These are phyloP conservation scores for Trilocha varians DNA, from an alignment of 2,888 invertebrate species.

Conservation along the genomic window DNA sequence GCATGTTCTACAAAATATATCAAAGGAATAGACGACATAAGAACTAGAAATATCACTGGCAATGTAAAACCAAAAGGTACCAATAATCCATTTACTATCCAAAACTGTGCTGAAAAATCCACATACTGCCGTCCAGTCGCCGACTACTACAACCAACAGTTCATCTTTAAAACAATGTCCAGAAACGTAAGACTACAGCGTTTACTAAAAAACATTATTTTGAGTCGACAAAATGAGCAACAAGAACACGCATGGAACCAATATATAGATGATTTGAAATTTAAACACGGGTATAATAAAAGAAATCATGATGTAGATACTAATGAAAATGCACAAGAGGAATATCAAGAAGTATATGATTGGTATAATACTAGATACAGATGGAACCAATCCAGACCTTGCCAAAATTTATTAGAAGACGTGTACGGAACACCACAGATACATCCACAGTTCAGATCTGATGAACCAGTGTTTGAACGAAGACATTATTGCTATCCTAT, in stretches of 20 bases:
- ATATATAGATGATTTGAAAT: slow-evolving; percentile 44
- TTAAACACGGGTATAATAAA: slow-evolving; percentile 25
- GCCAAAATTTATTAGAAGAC: slow-evolving; percentile 26
- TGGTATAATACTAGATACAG: slow-evolving; percentile 19
- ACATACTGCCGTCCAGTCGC: slow-evolving; percentile 36
- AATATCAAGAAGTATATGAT: slow-evolving; percentile 23
- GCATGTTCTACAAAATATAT: background rate
- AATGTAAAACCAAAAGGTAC: no score
- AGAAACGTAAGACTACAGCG: slow-evolving; percentile 34
- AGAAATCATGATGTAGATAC: slow-evolving; percentile 9
- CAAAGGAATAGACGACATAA: background rate
- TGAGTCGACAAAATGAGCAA: slow-evolving; percentile 36
- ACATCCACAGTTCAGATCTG: background rate
- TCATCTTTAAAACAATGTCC: slow-evolving; percentile 32
- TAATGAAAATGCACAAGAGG: slow-evolving; percentile 10
- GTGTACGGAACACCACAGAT: slow-evolving; percentile 15
- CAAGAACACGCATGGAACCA: slow-evolving; percentile 42
- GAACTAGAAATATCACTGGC: no score
- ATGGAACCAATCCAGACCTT: slow-evolving; percentile 18
- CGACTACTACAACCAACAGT: slow-evolving; percentile 29
- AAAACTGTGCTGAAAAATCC: slow-evolving; percentile 26
- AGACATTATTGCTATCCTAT: slow-evolving; percentile 27
- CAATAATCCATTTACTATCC: background rate
- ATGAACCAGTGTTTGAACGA: background rate
- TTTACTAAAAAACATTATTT: slow-evolving; percentile 31